Base-by-base conservation (phyloP, 2,797 vertebrate species). In the Miichthys miiuy region DNA sequence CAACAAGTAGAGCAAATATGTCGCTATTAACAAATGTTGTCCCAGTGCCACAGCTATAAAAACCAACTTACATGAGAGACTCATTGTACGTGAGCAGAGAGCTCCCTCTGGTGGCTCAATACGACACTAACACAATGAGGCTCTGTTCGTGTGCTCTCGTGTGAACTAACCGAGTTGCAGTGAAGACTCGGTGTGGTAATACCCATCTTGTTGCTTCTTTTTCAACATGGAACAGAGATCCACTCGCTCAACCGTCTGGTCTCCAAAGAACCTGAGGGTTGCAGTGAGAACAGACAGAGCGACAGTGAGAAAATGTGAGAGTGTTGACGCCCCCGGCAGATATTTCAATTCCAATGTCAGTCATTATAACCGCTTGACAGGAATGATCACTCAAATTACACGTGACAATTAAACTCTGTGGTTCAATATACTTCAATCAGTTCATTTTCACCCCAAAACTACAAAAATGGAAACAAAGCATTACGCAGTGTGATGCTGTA, bases 201-300 rank as follows among this genome's bases (percentile, higher is more conserved):
- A 94, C 46, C 93, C 92, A 0, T 91, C 90, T 41, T 86, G 77
- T 48, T 93, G 91, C 87, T 98, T 99, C 91, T 96, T 97, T 93
- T 99, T 98, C 91, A 97, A 68, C 97, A 99, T 99, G 78, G 98
- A 98, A 88, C 98, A 99, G 85, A 99, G 96, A 91, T 99, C 98
- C 63, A 99, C 85, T 41, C 95, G 93, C 50, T 93, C 94, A 41
- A 98, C 91, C 0, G 81, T 77, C 93, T 99, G 97, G 81, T 96
- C 94, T 93, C 98, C 98, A 91, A 99, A 99, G 84, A 89, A 94
- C 84, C 93, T 92, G 83, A 73, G 30, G 1, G 47, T 68, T n/a
- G 25, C 27, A 72, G 47, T 8, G 18, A 72, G 57, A 69, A 72
- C 4, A 58, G 2, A 17, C n/a, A 57, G 21, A 56, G 50, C 6